phyloP scores from a whole-genome alignment of 2,797 vertebrate species.

The Leptodactylus fallax region DNA sequence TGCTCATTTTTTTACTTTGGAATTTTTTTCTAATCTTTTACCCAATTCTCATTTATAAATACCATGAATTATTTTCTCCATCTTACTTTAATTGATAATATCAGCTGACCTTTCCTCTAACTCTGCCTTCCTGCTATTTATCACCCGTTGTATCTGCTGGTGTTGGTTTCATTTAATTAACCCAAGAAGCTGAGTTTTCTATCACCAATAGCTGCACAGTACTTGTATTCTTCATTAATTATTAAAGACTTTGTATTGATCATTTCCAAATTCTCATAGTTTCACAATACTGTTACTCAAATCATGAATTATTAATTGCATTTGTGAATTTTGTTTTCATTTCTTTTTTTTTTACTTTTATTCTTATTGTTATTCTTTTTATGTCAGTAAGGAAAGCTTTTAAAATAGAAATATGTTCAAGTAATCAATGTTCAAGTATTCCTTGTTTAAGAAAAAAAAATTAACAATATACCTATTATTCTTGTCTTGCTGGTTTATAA shows the following conservation, averaged over 20 bases:
- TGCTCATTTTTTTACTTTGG: no score
- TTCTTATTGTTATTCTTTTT: neutral
- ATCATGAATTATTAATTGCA: slow-evolving; percentile 24
- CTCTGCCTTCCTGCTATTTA: neutral
- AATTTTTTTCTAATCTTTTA: no score
- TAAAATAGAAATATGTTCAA: neutral
- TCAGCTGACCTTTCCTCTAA: neutral
- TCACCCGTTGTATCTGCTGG: neutral
- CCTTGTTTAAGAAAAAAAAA: neutral
- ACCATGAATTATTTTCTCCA: neutral
- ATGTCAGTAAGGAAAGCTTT: neutral
- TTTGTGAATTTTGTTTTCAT: neutral
- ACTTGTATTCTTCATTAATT: slow-evolving; percentile 33
- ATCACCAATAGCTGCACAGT: slow-evolving; percentile 13
- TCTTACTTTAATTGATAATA: neutral
- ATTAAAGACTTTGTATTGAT: slow-evolving; percentile 29
- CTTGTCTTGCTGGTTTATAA: neutral
- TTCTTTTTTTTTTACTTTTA: neutral
- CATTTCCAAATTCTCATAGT: slow-evolving; percentile 21
- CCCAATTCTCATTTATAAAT: neutral
- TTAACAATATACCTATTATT: neutral
- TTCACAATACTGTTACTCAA: slow-evolving; percentile 12
- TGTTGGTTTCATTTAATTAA: slow-evolving; percentile 19
- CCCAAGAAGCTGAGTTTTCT: slow-evolving; percentile 5
- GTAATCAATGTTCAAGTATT: neutral